phyloP scores from a whole-genome alignment of 2,888 invertebrate species.

The Eupithecia centaureata region DNA sequence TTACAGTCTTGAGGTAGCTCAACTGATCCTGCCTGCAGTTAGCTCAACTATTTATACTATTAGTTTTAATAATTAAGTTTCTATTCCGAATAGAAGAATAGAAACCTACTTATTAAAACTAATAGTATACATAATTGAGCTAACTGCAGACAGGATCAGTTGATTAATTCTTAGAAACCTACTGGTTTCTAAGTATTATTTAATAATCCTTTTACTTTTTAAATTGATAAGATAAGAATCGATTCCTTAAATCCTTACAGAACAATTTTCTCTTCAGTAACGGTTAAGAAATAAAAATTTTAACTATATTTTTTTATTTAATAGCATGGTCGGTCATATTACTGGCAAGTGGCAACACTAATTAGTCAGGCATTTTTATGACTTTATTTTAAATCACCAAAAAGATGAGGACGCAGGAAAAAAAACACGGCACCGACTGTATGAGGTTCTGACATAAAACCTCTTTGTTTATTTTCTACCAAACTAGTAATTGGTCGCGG shows the following conservation, averaged over 20 bases:
- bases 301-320: conserved; percentile 5
- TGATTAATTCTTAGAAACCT: too few species aligned
- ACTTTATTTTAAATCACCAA: conserved; percentile 22
- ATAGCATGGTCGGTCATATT: conserved; percentile 22
- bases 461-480: too few species aligned
- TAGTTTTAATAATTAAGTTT: too few species aligned
- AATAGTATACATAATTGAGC: too few species aligned
- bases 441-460: not conserved
- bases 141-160: too few species aligned
- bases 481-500: too few species aligned
- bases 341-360: conserved; percentile 19
- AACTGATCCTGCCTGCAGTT: too few species aligned
- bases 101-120: too few species aligned
- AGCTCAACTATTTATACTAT: too few species aligned
- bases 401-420: not conserved
- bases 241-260: not conserved
- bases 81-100: too few species aligned
- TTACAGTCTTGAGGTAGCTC: too few species aligned
- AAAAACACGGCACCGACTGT: not conserved
- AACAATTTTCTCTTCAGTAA: not conserved
- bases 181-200: not conserved
- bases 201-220: not conserved
- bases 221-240: not conserved
- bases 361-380: conserved; percentile 26
- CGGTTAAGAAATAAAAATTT: not conserved